These are phyloP conservation scores for Trichoplusia ni DNA, from an alignment of 1,140 invertebrate genomes.

Conservation along the genomic window DNA sequence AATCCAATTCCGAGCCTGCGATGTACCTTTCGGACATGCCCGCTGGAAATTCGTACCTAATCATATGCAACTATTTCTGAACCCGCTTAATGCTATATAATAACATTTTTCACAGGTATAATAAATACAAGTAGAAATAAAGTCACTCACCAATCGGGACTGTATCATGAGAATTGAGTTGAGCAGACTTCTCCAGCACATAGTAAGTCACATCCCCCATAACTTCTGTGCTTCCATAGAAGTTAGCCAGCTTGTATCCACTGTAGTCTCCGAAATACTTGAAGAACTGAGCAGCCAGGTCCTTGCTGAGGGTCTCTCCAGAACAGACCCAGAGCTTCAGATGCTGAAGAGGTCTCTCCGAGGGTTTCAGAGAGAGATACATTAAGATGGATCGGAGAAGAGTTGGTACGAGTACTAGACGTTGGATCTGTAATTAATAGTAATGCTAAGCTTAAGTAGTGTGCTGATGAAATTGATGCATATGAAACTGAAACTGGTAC, in stretches of 20 bases:
- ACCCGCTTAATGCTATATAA: too few relatives aligned
- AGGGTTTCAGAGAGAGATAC: constrained; percentile 83
- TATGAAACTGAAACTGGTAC: too few relatives aligned
- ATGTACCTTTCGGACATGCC: too few relatives aligned
- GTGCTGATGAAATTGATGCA: background rate
- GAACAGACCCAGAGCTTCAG: constrained; percentile 92
- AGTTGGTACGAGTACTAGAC: constrained; percentile 92
- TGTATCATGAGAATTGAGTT: constrained; percentile 85
- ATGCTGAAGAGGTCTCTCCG: constrained; percentile 76
- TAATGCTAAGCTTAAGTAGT: background rate
- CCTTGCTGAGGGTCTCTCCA: constrained; percentile 87
- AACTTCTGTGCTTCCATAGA: constrained; percentile 94
- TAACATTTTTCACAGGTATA: too few relatives aligned
- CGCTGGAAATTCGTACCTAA: too few relatives aligned
- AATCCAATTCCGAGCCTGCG: too few relatives aligned
- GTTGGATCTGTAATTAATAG: constrained; percentile 83
- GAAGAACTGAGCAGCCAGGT: constrained; percentile 88
- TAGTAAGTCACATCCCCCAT: constrained; percentile 76
- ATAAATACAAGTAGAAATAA: too few relatives aligned
- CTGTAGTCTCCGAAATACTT: constrained; percentile 83
- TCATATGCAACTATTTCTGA: too few relatives aligned
- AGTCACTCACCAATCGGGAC: constrained; percentile 92
- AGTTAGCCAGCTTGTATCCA: constrained; percentile 88
- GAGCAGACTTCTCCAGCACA: constrained; percentile 77
- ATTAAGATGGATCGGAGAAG: constrained; percentile 89